Evolutionary conservation across 2,888 invertebrate species (phyloP).

Genomic region (Mimachlamys varia): DNA sequence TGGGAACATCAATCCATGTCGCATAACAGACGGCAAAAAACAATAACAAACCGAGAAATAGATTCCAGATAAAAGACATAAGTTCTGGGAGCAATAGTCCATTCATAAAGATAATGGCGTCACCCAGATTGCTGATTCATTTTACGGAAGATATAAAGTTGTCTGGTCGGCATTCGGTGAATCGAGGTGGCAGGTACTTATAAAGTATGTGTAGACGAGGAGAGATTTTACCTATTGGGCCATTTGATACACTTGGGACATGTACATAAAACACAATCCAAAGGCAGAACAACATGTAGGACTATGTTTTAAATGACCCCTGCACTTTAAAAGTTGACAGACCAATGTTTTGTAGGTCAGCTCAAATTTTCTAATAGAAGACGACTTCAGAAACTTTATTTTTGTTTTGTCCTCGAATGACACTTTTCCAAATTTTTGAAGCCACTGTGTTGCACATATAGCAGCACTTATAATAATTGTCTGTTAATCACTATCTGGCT

Average conservation of each 20-base stretch:
- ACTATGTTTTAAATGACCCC: not conserved
- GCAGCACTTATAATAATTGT: too few species aligned
- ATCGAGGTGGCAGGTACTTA: not conserved
- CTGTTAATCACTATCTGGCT: not conserved
- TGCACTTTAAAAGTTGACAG: slow-evolving; percentile 22
- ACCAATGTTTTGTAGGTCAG: not conserved
- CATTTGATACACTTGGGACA: not conserved
- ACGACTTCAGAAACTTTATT: not conserved
- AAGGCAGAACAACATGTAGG: not conserved
- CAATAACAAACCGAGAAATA: slow-evolving; percentile 19
- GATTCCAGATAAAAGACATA: not conserved
- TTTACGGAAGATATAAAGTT: not conserved
- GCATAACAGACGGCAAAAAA: not conserved
- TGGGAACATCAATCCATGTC: not conserved
- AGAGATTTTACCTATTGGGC: not conserved
- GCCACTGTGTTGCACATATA: too few species aligned
- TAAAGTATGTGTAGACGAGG: not conserved
- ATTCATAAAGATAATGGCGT: not conserved
- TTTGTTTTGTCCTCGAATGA: not conserved
- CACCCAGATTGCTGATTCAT: slow-evolving; percentile 14
- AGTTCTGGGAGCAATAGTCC: not conserved
- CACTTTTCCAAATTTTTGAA: not conserved
- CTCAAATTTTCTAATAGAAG: not conserved
- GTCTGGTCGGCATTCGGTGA: not conserved
- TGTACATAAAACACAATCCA: not conserved